Evolutionary conservation across 2,888 invertebrate genomes (phyloP).

Genomic region (Mimumesa dahlbomi): DNA sequence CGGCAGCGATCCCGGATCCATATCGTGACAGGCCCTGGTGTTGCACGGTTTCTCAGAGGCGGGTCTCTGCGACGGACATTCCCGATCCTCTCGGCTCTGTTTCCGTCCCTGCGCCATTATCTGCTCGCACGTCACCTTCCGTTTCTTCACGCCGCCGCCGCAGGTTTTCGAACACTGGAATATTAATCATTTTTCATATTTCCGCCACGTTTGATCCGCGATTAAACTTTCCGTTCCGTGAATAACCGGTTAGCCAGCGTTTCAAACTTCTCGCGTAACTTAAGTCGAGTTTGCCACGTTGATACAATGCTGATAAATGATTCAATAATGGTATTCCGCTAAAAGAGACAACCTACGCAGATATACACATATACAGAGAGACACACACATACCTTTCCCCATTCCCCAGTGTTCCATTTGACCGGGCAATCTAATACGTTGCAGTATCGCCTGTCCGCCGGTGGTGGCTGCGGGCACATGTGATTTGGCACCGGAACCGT

Average conservation of each 20-base stretch:
- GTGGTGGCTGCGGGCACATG: constrained; percentile 95
- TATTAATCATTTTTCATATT: too few species aligned
- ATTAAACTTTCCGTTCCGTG: too few species aligned
- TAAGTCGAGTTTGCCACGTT: too few species aligned
- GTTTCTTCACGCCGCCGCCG: constrained; percentile 93
- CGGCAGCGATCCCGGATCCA: constrained; percentile 86
- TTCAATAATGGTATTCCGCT: too few species aligned
- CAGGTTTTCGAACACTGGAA: constrained; percentile 93
- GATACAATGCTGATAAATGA: too few species aligned
- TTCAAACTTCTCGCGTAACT: too few species aligned
- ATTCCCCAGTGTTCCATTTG: constrained; percentile 92
- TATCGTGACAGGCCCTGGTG: constrained; percentile 86
- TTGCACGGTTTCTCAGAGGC: constrained; percentile 92
- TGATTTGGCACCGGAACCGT: constrained; percentile 95
- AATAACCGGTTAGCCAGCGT: too few species aligned
- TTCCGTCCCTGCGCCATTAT: constrained; percentile 96
- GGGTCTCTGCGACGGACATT: constrained; percentile 89
- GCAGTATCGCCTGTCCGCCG: constrained; percentile 94
- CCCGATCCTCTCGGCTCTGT: constrained; percentile 88
- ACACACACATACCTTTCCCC: constrained; percentile 85
- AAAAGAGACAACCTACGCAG: too few species aligned
- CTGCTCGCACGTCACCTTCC: constrained; percentile 92
- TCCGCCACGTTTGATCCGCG: too few species aligned
- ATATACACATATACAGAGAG: too few species aligned
- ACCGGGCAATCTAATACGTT: constrained; percentile 96